phyloP scores from a whole-genome alignment of 1,140 invertebrate species.

The Penaeus chinensis region DNA sequence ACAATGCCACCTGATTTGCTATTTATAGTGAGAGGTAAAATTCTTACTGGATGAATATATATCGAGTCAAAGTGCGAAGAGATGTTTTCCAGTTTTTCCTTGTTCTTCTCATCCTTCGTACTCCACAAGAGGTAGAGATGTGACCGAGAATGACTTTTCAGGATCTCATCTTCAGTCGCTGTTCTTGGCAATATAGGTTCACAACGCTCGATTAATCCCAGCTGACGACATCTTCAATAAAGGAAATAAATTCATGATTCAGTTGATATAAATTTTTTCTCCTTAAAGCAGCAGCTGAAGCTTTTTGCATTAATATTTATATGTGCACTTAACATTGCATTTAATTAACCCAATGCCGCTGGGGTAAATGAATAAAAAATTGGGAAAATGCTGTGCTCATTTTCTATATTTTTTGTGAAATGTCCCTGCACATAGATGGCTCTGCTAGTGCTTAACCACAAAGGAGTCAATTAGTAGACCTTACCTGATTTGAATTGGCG shows the following conservation, averaged over 20 bases:
- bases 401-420: no score
- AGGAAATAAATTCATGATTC: neutral
- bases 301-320: no score
- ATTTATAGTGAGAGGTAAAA: neutral
- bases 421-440: no score
- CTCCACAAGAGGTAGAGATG: constrained; percentile 76
- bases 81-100: constrained; percentile 76
- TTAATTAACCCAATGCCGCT: no score
- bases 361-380: no score
- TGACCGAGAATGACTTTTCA: constrained; percentile 75
- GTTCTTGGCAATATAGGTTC: constrained; percentile 72
- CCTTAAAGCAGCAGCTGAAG: no score
- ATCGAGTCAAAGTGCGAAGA: constrained; percentile 86
- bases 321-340: no score
- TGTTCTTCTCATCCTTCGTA: constrained; percentile 73
- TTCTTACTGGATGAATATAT: constrained; percentile 85
- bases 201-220: constrained; percentile 80
- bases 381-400: no score
- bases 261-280: neutral
- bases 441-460: no score
- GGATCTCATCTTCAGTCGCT: constrained; percentile 80
- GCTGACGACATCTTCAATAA: constrained; percentile 75
- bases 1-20: neutral
- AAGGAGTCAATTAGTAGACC: no score
- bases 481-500: no score